Base-by-base conservation (phyloP, 1,140 invertebrate species). In the Drosophila punjabiensis region DNA sequence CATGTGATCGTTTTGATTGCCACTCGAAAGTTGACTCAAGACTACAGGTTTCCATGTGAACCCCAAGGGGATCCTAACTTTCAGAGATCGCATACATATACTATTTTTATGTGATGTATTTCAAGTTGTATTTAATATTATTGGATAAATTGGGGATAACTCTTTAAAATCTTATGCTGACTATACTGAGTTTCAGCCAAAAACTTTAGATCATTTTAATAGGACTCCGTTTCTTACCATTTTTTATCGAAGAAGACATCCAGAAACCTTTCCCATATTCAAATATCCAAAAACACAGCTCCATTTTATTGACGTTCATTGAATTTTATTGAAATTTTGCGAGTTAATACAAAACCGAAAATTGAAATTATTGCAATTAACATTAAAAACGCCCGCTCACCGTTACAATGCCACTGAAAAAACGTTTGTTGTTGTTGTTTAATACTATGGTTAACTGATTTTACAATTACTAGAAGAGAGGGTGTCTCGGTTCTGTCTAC, bases 401-500 rank as follows among this genome's bases (percentile, higher is more conserved):
- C 84, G 80, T 89, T 87, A 88, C 76, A 89, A 89, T 89, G 77
- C 65, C 74, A 89, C 82, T 88, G 81, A 89, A 89, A 55, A 88
- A 79, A 79, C 52, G 61, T 79, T 87, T 84, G 52, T 87, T 88
- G 83, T 87, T 88, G 83, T 87, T 84, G 47, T 87, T 88, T 84
- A 88, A 88, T 89, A 84, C 85, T 88, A 88, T 84, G 84, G 81
- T 89, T 88, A 89, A 88, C 84, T 89, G 85, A 88, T 89, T 88
- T 81, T 81, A 88, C 81, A 88, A 81, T 67, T 89, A 81, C 73
- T 88, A 76, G 71, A 79, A 89, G 80, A 81, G 82, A 79, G 76
- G 84, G 77, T 88, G 73, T 88, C 68, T 88, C 84, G 65, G 78
- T 65, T 88, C 43, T 84, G 77, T 68, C 85, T 88, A 88, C 85